Percentiles rank a stretch among this genome's conserved stretches.
phyloP scores from a whole-genome alignment of 2,797 vertebrate species.

The Tolypeutes matacus region DNA sequence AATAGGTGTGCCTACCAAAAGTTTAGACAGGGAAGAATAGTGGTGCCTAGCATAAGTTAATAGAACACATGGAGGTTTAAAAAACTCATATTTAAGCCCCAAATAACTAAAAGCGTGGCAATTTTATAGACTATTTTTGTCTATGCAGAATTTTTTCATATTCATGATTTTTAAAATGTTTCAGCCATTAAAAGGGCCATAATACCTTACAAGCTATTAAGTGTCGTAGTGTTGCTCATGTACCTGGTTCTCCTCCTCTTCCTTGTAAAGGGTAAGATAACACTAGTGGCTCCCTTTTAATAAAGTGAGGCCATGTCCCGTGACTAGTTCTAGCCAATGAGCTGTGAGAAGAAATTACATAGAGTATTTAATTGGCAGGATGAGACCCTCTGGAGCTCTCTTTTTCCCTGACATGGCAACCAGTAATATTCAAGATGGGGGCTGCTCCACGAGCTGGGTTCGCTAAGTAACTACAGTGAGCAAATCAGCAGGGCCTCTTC shows the following conservation, averaged over 20 bases:
- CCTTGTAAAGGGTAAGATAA: not conserved
- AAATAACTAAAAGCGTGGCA: not conserved
- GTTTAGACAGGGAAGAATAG: not conserved
- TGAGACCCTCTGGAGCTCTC: not conserved
- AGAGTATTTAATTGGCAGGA: not conserved
- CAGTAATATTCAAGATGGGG: not conserved
- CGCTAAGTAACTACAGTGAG: not conserved
- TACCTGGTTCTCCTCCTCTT: not conserved
- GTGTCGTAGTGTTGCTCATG: not conserved
- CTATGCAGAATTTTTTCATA: not conserved
- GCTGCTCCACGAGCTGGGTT: not conserved
- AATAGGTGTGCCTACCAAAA: not conserved
- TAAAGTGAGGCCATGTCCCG: not conserved
- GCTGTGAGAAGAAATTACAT: not conserved
- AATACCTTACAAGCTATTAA: not conserved
- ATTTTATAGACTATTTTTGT: constrained; percentile 27
- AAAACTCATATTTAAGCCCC: not conserved
- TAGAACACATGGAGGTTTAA: not conserved
- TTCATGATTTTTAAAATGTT: constrained; percentile 17
- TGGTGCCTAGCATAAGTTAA: not conserved
- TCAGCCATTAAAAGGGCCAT: not conserved
- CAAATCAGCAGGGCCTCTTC: not conserved
- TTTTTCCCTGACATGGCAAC: not conserved
- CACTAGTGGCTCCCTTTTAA: not conserved
- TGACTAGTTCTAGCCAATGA: constrained; percentile 17